Evolutionary conservation across 35 echinoderm and acorn worm species (phyloP).

Genomic region (Ophiothrix spiculata): DNA sequence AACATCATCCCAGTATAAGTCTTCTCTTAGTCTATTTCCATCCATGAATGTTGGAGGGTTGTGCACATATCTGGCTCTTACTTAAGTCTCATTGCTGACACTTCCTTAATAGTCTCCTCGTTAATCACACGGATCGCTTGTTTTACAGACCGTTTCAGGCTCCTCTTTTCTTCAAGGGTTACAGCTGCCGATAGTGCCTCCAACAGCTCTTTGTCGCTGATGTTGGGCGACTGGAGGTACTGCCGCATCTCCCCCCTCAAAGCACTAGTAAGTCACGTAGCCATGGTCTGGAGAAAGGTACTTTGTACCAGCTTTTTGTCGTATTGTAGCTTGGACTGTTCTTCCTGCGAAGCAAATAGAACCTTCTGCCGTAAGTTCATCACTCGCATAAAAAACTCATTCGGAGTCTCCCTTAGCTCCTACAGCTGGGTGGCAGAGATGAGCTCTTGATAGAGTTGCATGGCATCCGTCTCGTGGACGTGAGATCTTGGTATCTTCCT

Average conservation of each 20-base stretch:
- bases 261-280: neutral
- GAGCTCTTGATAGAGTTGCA: constrained; percentile 46
- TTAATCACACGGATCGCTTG: too few species aligned
- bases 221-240: neutral
- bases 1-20: too few species aligned
- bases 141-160: too few species aligned
- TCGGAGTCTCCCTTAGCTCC: constrained; percentile 18
- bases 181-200: neutral
- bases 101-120: too few species aligned
- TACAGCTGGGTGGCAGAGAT: constrained; percentile 8
- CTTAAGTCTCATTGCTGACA: too few species aligned
- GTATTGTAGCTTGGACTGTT: constrained; percentile 23
- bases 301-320: constrained; percentile 8
- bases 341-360: constrained; percentile 56
- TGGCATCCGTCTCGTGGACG: constrained; percentile 32
- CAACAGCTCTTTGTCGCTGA: neutral
- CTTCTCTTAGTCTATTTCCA: too few species aligned
- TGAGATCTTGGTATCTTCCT: constrained; percentile 36
- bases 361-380: constrained; percentile 57
- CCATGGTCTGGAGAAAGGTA: neutral
- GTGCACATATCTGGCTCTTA: too few species aligned
- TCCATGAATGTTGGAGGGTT: too few species aligned
- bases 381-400: constrained; percentile 38
- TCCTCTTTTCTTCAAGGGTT: neutral
- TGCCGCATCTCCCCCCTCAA: neutral